phyloP scores from a whole-genome alignment of 1,140 invertebrate species.

The Drosophila micromelanica region DNA sequence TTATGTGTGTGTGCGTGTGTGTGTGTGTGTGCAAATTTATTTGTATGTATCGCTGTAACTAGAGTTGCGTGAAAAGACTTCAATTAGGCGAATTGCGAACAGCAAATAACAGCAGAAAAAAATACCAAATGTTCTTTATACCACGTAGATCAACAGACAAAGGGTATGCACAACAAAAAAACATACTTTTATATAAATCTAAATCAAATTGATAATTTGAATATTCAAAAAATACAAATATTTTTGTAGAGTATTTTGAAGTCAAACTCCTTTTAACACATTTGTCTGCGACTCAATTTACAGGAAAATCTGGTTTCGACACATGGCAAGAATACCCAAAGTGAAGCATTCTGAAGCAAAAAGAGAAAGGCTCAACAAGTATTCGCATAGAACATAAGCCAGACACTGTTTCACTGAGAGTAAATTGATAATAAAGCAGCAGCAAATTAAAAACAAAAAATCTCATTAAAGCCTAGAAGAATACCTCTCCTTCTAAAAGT shows the following conservation, averaged over 20 bases:
- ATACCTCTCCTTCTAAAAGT: too few relatives aligned
- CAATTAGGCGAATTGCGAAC: constrained; percentile 73
- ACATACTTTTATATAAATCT: too few relatives aligned
- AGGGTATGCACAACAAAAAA: not conserved
- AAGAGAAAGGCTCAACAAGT: constrained; percentile 56
- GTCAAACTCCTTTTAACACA: not conserved
- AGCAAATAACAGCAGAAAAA: constrained; percentile 28
- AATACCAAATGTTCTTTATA: constrained; percentile 19
- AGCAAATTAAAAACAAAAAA: too few relatives aligned
- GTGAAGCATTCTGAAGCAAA: constrained; percentile 21
- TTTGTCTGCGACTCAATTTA: constrained; percentile 14
- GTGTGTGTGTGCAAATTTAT: constrained; percentile 16
- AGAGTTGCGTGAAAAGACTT: constrained; percentile 71
- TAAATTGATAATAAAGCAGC: constrained; percentile 1
- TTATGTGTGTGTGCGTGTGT: not conserved
- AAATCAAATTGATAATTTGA: not conserved
- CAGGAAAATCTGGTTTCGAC: constrained; percentile 51
- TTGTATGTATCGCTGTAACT: constrained; percentile 8
- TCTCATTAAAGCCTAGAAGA: too few relatives aligned
- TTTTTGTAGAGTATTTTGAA: not conserved
- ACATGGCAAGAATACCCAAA: not conserved
- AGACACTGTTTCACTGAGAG: constrained; percentile 25
- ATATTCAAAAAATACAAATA: too few relatives aligned
- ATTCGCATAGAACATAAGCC: constrained; percentile 11
- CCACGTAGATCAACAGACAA: too few relatives aligned